Evolutionary conservation across 2,797 vertebrate genomes (phyloP).

Genomic region (Sebastiscus tertius): DNA sequence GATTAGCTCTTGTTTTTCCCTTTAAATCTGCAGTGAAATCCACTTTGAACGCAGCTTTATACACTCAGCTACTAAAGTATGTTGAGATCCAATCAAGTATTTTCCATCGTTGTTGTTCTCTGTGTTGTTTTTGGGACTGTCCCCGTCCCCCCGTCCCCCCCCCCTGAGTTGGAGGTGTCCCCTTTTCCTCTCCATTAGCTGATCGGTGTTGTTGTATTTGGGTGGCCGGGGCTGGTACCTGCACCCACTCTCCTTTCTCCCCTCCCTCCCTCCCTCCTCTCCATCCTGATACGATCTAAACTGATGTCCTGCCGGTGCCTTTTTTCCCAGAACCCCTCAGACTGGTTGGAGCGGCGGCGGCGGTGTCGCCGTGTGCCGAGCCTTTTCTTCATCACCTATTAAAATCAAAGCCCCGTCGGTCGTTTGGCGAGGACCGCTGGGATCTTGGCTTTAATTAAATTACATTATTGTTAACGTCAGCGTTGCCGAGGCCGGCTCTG

Average conservation of each 20-base stretch:
- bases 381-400: constrained; percentile 82
- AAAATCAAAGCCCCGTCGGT: constrained; percentile 74
- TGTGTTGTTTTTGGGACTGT: background rate
- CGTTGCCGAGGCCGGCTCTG: constrained; percentile 62
- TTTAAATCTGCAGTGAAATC: constrained; percentile 52
- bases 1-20: constrained; percentile 64
- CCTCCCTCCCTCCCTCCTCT: background rate
- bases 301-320: constrained; percentile 76
- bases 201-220: constrained; percentile 71
- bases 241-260: constrained; percentile 42
- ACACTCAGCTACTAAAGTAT: background rate
- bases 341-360: constrained; percentile 49
- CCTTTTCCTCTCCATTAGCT: constrained; percentile 62
- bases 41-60: constrained; percentile 34
- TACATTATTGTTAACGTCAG: constrained; percentile 89
- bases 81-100: constrained; percentile 19
- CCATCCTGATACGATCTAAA: constrained; percentile 70
- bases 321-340: constrained; percentile 65
- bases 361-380: constrained; percentile 26
- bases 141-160: too few relatives aligned
- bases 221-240: constrained; percentile 79
- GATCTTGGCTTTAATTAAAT: constrained; percentile 85
- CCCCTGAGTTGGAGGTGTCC: background rate
- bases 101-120: background rate
- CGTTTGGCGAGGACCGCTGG: constrained; percentile 52